phyloP scores from a whole-genome alignment of 1,140 invertebrate species.

The Orchesella cincta region DNA sequence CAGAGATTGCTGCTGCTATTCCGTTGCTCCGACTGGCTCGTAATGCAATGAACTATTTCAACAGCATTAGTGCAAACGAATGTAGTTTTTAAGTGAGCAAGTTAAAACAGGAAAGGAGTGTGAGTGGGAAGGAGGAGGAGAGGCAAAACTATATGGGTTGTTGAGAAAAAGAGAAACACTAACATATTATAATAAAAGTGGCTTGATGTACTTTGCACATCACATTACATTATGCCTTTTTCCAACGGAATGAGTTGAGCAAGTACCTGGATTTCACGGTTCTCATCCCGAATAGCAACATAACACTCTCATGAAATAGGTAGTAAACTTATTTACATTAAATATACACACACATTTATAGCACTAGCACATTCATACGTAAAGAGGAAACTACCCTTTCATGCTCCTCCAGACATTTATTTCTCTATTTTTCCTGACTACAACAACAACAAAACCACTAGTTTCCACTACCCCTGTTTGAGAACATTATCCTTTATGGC shows the following conservation, averaged over 20 bases:
- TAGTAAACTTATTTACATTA: conserved; percentile 25
- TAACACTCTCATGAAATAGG: conserved; percentile 19
- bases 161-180: background rate
- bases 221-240: conserved; percentile 27
- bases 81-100: conserved; percentile 2
- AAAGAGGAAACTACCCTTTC: conserved; percentile 3
- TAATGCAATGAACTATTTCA: conserved; percentile 16
- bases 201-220: conserved; percentile 25
- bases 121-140: background rate
- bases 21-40: background rate
- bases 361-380: background rate
- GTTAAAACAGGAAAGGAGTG: background rate
- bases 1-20: background rate
- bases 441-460: background rate
- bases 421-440: background rate
- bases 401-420: background rate
- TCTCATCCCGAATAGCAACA: conserved; percentile 20
- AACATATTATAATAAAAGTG: conserved; percentile 18
- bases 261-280: conserved; percentile 26
- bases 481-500: conserved; percentile 21
- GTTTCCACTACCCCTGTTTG: background rate
- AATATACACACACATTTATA: conserved; percentile 18
- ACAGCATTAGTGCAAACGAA: background rate
- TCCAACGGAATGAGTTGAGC: background rate
- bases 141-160: conserved; percentile 2